phyloP scores from a whole-genome alignment of 2,113 vertebrate genomes.

The Protobothrops flavoviridis region DNA sequence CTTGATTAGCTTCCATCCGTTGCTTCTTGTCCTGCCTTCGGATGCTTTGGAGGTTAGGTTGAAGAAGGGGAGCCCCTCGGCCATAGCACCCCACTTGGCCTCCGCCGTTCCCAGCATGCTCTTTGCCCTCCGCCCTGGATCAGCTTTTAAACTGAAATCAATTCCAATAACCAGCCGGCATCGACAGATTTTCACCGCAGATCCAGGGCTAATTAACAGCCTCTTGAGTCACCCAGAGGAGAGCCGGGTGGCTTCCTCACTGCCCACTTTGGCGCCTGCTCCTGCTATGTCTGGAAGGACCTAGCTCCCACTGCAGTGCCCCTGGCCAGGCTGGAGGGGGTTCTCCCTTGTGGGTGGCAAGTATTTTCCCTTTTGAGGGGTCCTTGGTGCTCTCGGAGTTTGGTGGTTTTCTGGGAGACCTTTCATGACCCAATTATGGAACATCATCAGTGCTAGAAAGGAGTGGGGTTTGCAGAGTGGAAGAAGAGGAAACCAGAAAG shows the following conservation, averaged over 20 bases:
- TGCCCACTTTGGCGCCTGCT: neutral
- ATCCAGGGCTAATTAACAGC: constrained; percentile 6
- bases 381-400: no score
- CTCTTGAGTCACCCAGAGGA: neutral
- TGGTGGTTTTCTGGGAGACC: no score
- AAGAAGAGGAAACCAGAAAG: no score
- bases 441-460: no score
- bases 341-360: neutral
- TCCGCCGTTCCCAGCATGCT: neutral
- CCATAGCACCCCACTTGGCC: neutral
- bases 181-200: neutral
- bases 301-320: fast-evolving
- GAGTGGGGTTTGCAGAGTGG: no score
- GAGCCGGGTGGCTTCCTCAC: fast-evolving
- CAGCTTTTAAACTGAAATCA: constrained; percentile 10
- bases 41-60: no score
- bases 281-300: fast-evolving
- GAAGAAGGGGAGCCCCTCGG: neutral
- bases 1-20: no score
- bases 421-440: no score
- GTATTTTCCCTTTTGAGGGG: neutral
- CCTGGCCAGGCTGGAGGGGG: neutral
- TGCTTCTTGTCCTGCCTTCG: no score
- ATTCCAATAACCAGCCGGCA: constrained; percentile 19
- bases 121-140: neutral